These are phyloP conservation scores for Halictus quadricinctus DNA, from an alignment of 2,888 invertebrate species.

Conservation along the genomic window DNA sequence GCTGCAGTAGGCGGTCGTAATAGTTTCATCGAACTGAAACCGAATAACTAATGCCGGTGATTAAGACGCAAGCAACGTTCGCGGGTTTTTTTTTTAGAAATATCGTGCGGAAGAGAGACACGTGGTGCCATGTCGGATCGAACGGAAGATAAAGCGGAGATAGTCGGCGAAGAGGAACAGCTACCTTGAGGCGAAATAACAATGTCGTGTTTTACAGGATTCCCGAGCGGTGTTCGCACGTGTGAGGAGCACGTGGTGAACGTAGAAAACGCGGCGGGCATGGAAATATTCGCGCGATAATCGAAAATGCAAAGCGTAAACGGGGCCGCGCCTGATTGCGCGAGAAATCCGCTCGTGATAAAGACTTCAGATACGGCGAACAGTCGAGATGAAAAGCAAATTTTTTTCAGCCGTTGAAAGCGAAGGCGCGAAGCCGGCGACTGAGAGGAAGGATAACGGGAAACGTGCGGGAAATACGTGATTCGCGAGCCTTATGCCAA, in stretches of 20 bases:
- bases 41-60: neutral
- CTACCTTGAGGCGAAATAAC: conserved; percentile 18
- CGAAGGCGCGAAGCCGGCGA: conserved; percentile 34
- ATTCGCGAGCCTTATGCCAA: conserved; percentile 31
- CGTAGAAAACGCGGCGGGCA: conserved; percentile 21
- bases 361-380: conserved; percentile 43
- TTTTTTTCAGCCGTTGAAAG: conserved; percentile 32
- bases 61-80: neutral
- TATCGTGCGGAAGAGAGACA: neutral
- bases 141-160: neutral
- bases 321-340: conserved; percentile 43
- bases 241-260: conserved; percentile 5
- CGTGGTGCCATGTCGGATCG: neutral
- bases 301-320: conserved; percentile 45
- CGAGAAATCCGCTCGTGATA: conserved; percentile 51
- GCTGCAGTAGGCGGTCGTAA: neutral
- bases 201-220: conserved; percentile 24
- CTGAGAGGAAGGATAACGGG: conserved; percentile 33
- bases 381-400: conserved; percentile 19
- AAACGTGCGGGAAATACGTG: conserved; percentile 25
- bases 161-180: neutral
- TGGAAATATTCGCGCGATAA: conserved; percentile 46
- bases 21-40: neutral
- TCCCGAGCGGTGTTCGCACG: neutral
- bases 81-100: neutral